A percentile compares a stretch with the other conserved stretches of the same genome.
Evolutionary conservation across 2,797 vertebrate genomes (phyloP).

Genomic region (Malacoraja senta): DNA sequence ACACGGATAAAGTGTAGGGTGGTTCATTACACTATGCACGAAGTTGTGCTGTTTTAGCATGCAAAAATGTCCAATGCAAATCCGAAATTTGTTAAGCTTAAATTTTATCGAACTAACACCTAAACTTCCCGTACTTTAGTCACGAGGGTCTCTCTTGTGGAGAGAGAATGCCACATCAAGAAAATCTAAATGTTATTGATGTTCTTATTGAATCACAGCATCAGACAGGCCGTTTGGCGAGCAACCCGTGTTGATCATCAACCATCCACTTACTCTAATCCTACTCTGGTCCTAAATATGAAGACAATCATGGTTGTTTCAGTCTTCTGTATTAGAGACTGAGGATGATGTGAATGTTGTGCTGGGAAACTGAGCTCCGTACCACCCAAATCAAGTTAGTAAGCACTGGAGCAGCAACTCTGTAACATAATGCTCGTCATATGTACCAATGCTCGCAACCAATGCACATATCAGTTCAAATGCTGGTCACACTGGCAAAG

Average conservation of each 20-base stretch:
- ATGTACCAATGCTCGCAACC: no score
- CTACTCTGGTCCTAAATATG: no score
- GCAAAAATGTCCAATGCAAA: neutral
- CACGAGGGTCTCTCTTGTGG: neutral
- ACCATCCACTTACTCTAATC: no score
- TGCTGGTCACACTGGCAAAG: neutral
- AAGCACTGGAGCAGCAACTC: neutral
- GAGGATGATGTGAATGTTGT: neutral
- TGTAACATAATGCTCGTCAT: neutral
- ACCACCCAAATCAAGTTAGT: neutral
- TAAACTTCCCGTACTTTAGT: neutral
- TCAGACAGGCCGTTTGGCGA: no score
- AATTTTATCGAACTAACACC: neutral
- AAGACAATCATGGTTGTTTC: neutral
- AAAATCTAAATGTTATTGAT: neutral
- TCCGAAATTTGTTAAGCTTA: neutral
- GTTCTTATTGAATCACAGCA: neutral
- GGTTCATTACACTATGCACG: neutral
- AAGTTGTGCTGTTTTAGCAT: neutral
- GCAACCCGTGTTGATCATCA: no score
- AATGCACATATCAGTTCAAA: neutral
- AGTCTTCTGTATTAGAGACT: neutral
- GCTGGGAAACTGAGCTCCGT: neutral
- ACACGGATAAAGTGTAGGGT: neutral
- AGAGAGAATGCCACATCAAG: neutral